Percentiles rank a stretch among this genome's conserved stretches.
phyloP scores from a whole-genome alignment of 2,797 vertebrate genomes.

The Hyperoplus lanceolatus region DNA sequence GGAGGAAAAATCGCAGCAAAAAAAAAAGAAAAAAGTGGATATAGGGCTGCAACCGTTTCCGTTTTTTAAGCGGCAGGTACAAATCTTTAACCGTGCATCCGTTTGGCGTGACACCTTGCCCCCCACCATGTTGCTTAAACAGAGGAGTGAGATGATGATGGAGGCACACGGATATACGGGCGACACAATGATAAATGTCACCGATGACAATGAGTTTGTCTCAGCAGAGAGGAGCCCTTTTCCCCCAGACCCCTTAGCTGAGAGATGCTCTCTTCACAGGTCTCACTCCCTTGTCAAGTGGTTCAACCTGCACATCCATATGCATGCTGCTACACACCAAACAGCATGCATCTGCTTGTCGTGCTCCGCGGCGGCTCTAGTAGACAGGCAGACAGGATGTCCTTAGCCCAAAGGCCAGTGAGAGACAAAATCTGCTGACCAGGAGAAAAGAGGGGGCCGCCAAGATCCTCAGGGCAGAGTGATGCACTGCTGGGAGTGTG shows the following conservation, averaged over 20 bases:
- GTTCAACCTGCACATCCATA: constrained; percentile 84
- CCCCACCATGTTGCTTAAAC: constrained; percentile 40
- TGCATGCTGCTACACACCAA: constrained; percentile 80
- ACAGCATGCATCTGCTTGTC: constrained; percentile 74
- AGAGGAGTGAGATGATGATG: constrained; percentile 56
- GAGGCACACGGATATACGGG: constrained; percentile 63
- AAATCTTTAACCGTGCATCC: constrained; percentile 37
- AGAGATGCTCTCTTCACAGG: constrained; percentile 74
- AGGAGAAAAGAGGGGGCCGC: constrained; percentile 61
- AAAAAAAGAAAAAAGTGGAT: constrained; percentile 72
- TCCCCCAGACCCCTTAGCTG: constrained; percentile 69
- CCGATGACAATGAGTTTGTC: constrained; percentile 80
- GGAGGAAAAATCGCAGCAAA: constrained; percentile 47
- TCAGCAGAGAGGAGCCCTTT: constrained; percentile 82
- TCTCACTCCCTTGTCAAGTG: constrained; percentile 83
- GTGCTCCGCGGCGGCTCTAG: constrained; percentile 31
- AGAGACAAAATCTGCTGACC: constrained; percentile 75
- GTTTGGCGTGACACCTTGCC: constrained; percentile 35
- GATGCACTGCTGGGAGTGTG: constrained; percentile 44
- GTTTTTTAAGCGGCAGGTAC: constrained; percentile 50
- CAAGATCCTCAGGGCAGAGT: constrained; percentile 61
- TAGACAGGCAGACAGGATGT: constrained; percentile 72
- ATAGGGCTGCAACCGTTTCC: constrained; percentile 39
- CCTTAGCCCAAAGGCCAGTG: constrained; percentile 66
- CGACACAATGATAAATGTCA: constrained; percentile 85